Evolutionary conservation across 1,140 invertebrate genomes (phyloP).

Genomic region (Scaptodrosophila lebanonensis): DNA sequence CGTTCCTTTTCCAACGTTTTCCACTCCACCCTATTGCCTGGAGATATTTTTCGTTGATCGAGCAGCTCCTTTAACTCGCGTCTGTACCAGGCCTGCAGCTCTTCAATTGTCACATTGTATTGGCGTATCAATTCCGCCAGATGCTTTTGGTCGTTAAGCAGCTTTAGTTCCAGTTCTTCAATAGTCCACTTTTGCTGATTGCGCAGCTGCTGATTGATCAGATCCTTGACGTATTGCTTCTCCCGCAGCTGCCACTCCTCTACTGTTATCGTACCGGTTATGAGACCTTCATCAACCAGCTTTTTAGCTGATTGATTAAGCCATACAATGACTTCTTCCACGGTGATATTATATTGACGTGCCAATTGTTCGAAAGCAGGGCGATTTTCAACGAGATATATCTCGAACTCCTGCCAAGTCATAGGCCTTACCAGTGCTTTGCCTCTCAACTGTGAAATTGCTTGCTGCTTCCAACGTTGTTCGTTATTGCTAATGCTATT

Average conservation of each 20-base stretch:
- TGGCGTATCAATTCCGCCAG: conserved; percentile 44
- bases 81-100: conserved; percentile 57
- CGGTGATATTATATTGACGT: conserved; percentile 53
- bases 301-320: conserved; percentile 40
- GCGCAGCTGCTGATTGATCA: conserved; percentile 53
- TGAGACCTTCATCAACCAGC: conserved; percentile 40
- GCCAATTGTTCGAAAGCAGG: conserved; percentile 50
- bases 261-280: conserved; percentile 20
- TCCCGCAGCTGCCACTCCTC: conserved; percentile 58
- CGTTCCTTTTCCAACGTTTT: conserved; percentile 52
- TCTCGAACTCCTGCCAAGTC: conserved; percentile 52
- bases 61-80: conserved; percentile 53
- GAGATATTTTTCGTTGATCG: conserved; percentile 39
- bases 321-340: conserved; percentile 64
- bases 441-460: conserved; percentile 37
- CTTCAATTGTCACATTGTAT: conserved; percentile 58
- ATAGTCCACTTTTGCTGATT: conserved; percentile 62
- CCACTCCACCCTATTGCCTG: conserved; percentile 34
- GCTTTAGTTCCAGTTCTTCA: conserved; percentile 50
- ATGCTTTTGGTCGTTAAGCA: conserved; percentile 53
- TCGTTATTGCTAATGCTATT: conserved; percentile 1
- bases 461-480: conserved; percentile 45
- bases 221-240: conserved; percentile 48
- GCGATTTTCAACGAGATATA: conserved; percentile 48
- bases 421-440: conserved; percentile 45